Evolutionary conservation across 2,888 invertebrate genomes (phyloP).

Genomic region (Tiliacea aurago): DNA sequence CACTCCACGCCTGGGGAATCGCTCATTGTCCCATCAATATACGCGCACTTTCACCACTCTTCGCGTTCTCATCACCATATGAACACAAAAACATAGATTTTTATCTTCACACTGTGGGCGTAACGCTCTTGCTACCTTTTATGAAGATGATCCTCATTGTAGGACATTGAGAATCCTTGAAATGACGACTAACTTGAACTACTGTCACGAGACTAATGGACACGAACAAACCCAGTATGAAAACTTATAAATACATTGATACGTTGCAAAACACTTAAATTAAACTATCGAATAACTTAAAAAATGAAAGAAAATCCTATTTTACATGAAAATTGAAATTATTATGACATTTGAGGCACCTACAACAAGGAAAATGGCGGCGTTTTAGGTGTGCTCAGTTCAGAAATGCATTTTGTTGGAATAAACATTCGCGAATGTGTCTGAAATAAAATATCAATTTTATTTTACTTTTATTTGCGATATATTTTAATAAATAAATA

Average conservation of each 20-base stretch:
- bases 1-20: constrained; percentile 90
- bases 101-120: constrained; percentile 79
- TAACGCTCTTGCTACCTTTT: constrained; percentile 84
- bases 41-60: constrained; percentile 71
- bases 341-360: constrained; percentile 91
- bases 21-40: constrained; percentile 86
- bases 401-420: constrained; percentile 44
- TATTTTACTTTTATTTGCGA: background rate
- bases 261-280: constrained; percentile 71
- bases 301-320: constrained; percentile 85
- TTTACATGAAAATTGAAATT: constrained; percentile 86
- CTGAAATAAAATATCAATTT: background rate
- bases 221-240: constrained; percentile 69
- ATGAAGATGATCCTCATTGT: constrained; percentile 86
- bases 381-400: constrained; percentile 69
- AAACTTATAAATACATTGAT: constrained; percentile 74
- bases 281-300: constrained; percentile 82
- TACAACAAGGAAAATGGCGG: constrained; percentile 91
- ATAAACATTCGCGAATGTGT: background rate
- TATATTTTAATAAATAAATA: background rate
- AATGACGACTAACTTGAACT: constrained; percentile 81
- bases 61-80: constrained; percentile 73
- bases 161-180: constrained; percentile 88
- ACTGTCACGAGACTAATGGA: constrained; percentile 72
- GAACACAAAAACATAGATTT: constrained; percentile 69